Conservation (phyloP, 2,888 invertebrate genomes). For the Cosmia trapezina region DNA sequence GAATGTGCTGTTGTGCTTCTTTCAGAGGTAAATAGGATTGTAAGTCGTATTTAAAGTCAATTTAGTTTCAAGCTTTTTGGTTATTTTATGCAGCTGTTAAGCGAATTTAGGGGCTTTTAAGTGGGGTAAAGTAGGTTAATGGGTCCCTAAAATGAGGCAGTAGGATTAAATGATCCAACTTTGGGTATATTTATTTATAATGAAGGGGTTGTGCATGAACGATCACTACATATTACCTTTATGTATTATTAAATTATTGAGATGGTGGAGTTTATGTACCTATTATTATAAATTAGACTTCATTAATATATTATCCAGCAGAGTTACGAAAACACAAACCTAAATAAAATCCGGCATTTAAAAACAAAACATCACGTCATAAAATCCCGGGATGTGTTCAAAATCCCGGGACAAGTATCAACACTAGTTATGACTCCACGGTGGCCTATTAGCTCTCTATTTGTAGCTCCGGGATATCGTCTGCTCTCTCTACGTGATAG, state of each 20-base stretch:
- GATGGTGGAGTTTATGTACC: neutral
- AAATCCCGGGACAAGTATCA: conserved; percentile 33
- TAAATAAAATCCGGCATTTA: neutral
- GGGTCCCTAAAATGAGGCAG: neutral
- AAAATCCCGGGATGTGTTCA: conserved; percentile 24
- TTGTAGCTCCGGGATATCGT: conserved; percentile 40
- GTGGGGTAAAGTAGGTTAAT: conserved; percentile 2
- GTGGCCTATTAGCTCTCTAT: conserved; percentile 58
- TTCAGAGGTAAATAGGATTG: neutral
- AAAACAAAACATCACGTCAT: neutral
- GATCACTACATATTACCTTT: neutral
- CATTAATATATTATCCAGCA: neutral
- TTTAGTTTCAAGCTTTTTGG: neutral
- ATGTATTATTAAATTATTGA: neutral
- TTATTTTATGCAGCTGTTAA: neutral
- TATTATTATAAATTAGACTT: neutral
- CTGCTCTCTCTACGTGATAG: conserved; percentile 38
- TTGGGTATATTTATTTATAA: neutral
- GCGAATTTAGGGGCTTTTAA: neutral
- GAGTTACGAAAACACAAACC: neutral
- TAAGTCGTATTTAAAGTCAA: neutral
- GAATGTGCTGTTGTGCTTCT: neutral
- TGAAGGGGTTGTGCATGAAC: neutral
- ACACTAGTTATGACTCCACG: conserved; percentile 53
- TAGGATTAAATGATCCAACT: neutral